Percentiles rank a stretch among this genome's conserved stretches.
Conservation (phyloP, 2,888 invertebrate species). For the Sisyra terminalis region DNA sequence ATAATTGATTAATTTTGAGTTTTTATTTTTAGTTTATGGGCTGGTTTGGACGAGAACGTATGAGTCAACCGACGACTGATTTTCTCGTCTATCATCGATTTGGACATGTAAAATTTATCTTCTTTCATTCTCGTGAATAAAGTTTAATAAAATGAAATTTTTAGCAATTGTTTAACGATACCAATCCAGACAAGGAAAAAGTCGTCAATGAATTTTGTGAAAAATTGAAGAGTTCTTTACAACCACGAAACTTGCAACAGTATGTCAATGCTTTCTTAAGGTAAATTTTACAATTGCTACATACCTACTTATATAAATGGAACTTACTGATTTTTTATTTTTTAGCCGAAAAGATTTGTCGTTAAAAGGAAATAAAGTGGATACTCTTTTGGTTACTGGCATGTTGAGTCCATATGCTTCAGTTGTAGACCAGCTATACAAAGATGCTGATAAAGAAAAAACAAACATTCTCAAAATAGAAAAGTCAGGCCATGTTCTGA, state of each 20-base stretch:
- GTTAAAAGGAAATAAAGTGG: slow-evolving; percentile 54
- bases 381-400: slow-evolving; percentile 68
- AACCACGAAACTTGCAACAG: slow-evolving; percentile 63
- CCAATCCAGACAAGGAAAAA: slow-evolving; percentile 49
- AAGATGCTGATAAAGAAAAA: slow-evolving; percentile 62
- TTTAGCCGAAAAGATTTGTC: slow-evolving; percentile 54
- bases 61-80: slow-evolving; percentile 75
- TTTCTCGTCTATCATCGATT: slow-evolving; percentile 82
- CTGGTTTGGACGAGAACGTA: slow-evolving; percentile 60
- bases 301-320: background rate
- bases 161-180: slow-evolving; percentile 40
- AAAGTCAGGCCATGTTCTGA: slow-evolving; percentile 70
- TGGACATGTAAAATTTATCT: slow-evolving; percentile 60
- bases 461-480: slow-evolving; percentile 74
- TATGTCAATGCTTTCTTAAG: slow-evolving; percentile 71
- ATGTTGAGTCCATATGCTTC: slow-evolving; percentile 59
- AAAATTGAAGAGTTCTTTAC: slow-evolving; percentile 55
- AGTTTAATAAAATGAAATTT: slow-evolving; percentile 1
- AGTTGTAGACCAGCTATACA: slow-evolving; percentile 65
- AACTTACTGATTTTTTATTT: slow-evolving; percentile 5
- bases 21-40: slow-evolving; percentile 45
- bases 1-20: background rate
- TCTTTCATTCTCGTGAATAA: slow-evolving; percentile 2
- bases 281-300: slow-evolving; percentile 32
- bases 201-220: slow-evolving; percentile 62